Evolutionary conservation across 2,888 invertebrate genomes (phyloP).

Genomic region (Aphodius sticticus): DNA sequence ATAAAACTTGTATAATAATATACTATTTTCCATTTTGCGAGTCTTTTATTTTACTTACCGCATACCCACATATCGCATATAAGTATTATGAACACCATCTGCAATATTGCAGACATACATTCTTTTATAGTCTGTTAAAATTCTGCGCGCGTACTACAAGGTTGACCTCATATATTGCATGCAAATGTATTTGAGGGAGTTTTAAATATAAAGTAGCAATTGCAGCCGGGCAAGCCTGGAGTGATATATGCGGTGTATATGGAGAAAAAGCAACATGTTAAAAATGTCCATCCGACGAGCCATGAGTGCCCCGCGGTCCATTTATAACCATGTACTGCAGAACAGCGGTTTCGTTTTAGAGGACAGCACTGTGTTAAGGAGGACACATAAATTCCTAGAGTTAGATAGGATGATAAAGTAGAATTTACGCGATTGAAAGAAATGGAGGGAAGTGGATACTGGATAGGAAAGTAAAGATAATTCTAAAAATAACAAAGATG

Average conservation of each 20-base stretch:
- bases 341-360: not conserved
- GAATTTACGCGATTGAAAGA: not conserved
- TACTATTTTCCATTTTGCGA: too few relatives aligned
- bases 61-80: too few relatives aligned
- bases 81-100: not conserved
- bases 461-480: not conserved
- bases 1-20: too few relatives aligned
- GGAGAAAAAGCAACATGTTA: not conserved
- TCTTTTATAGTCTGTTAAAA: not conserved
- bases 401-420: not conserved
- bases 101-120: not conserved
- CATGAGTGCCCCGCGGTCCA: not conserved
- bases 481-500: too few relatives aligned
- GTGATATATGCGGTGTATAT: not conserved
- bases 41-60: too few relatives aligned
- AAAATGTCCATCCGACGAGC: not conserved
- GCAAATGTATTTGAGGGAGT: not conserved
- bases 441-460: not conserved
- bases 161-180: slow-evolving; percentile 4
- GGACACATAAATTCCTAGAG: not conserved
- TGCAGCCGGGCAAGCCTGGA: not conserved
- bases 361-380: not conserved
- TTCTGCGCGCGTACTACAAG: not conserved
- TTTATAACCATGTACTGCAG: not conserved
- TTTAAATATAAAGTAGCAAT: not conserved